These are phyloP conservation scores for Stenopsyche tienmushanensis DNA, from an alignment of 1,140 invertebrate genomes.

Conservation along the genomic window DNA sequence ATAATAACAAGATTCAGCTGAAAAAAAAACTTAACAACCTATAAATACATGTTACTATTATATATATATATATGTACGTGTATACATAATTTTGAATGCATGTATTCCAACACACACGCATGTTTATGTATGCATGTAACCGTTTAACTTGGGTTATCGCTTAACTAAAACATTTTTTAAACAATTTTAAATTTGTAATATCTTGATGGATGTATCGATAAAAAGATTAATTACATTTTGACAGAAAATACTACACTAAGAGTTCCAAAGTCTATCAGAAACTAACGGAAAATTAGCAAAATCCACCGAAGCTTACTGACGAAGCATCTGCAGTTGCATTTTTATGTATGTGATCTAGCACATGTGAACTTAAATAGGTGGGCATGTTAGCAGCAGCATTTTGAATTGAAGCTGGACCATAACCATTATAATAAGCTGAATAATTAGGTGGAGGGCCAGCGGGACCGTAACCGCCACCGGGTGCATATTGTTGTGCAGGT, in stretches of 20 bases:
- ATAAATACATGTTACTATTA: neutral
- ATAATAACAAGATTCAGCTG: slow-evolving; percentile 21
- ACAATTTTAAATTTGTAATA: no score
- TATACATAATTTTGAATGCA: no score
- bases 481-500: slow-evolving; percentile 39
- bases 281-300: slow-evolving; percentile 55
- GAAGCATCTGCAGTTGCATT: slow-evolving; percentile 50
- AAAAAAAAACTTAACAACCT: slow-evolving; percentile 2
- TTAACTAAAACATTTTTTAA: no score
- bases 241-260: no score
- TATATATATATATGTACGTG: neutral
- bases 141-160: no score
- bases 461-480: slow-evolving; percentile 48
- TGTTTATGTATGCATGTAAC: no score
- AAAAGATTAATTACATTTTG: no score
- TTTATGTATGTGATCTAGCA: slow-evolving; percentile 47
- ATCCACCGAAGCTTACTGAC: slow-evolving; percentile 55
- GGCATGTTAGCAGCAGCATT: slow-evolving; percentile 36
- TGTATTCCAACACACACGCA: no score
- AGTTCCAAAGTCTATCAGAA: no score
- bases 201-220: no score
- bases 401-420: slow-evolving; percentile 46
- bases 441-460: slow-evolving; percentile 44
- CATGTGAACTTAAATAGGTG: slow-evolving; percentile 42
- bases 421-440: slow-evolving; percentile 50